Evolutionary conservation across 2,113 vertebrate genomes (phyloP).

Genomic region (Rhabdomys dilectus): DNA sequence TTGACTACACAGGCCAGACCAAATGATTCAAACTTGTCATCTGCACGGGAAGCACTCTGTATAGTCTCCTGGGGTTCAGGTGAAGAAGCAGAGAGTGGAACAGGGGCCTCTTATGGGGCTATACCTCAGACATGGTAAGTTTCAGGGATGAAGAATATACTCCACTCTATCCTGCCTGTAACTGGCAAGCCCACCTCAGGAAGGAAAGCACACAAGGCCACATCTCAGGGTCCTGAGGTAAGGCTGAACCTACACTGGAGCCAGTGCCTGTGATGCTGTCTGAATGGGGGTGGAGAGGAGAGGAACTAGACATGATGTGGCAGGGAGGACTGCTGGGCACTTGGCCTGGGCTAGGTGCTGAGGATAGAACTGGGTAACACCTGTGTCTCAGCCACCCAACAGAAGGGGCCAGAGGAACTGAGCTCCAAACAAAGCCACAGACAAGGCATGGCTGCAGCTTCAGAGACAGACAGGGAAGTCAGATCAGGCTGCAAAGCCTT

Average conservation of each 20-base stretch:
- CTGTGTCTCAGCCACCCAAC: background rate
- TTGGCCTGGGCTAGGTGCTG: background rate
- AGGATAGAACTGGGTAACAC: background rate
- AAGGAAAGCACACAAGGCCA: background rate
- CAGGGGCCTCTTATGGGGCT: background rate
- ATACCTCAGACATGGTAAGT: background rate
- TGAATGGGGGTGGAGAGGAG: too few relatives aligned
- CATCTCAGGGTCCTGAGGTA: background rate
- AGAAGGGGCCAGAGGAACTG: background rate
- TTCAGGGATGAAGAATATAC: rapidly evolving
- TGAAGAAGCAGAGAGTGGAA: background rate
- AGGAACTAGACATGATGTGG: background rate
- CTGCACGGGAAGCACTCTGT: background rate
- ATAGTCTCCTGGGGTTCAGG: background rate
- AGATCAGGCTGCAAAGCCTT: rapidly evolving
- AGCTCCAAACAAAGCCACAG: background rate
- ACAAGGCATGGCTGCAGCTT: too few relatives aligned
- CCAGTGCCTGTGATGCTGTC: background rate
- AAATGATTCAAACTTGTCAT: background rate
- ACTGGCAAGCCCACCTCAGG: background rate
- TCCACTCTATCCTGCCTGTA: background rate
- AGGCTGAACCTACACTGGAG: background rate
- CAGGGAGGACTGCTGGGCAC: background rate
- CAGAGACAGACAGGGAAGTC: background rate
- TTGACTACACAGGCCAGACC: background rate